Conservation (phyloP, 2,113 vertebrate genomes). For the Struthidea cinerea region DNA sequence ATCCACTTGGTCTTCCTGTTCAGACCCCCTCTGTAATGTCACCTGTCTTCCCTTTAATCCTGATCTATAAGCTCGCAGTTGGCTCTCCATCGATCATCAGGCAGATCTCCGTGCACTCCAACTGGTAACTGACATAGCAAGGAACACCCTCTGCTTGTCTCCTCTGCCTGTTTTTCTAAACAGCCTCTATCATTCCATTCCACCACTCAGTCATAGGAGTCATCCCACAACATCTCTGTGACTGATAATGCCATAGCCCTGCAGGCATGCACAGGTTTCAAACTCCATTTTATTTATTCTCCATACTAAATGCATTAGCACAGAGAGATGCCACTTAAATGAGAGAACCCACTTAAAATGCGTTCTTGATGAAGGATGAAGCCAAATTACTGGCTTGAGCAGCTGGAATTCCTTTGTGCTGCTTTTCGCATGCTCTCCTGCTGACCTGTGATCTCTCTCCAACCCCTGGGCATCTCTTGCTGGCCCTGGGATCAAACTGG, state of each 20-base stretch:
- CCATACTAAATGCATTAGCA: background rate
- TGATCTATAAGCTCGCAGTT: background rate
- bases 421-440: background rate
- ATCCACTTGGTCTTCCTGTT: background rate
- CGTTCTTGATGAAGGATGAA: background rate
- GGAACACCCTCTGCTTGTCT: background rate
- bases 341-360: background rate
- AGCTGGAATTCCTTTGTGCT: background rate
- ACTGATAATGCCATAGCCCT: background rate
- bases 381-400: background rate
- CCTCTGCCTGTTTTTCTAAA: background rate
- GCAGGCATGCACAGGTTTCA: background rate
- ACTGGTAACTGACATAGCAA: background rate
- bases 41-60: background rate
- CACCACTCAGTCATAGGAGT: background rate
- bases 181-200: background rate
- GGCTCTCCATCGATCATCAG: background rate
- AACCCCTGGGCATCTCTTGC: background rate
- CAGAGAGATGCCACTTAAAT: too few relatives aligned
- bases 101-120: background rate
- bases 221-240: background rate
- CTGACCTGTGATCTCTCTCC: background rate
- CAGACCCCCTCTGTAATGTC: background rate
- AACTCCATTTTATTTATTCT: background rate
- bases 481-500: background rate